Base-by-base conservation (phyloP, 2,113 vertebrate genomes). In the Corythoichthys haematopterus region DNA sequence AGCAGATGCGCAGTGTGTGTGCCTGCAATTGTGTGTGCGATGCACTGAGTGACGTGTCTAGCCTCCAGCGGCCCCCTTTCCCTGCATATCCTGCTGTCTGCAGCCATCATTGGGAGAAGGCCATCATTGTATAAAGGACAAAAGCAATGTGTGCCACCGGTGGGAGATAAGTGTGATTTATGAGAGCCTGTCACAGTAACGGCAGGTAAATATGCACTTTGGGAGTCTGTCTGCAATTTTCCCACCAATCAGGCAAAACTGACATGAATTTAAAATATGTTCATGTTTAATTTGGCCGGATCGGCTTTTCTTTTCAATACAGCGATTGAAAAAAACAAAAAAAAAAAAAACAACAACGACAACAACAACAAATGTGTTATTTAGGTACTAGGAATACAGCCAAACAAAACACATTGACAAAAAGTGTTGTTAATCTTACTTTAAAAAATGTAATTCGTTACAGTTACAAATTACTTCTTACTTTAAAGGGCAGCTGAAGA, bases 111-210 rank as follows among this genome's bases (percentile, higher is more conserved):
- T 75, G 79, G 78, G 74, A 75, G 74, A 70, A 72, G 71, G 82
- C 80, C 80, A 80, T 79, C 79, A 80, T 84, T 88, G 84, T 85
- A 80, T 86, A 86, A 89, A 87, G 88, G 89, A 90, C 87, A 84
- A 85, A 89, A 89, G 84, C 69, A 70, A 73, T 76, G 79, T 77
- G 72, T 86, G 88, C 83, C 85, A 89, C 74, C 82, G 35, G 83
- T 82, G 78, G 86, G 90, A 88, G 89, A 88, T 81, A 87, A 85
- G 69, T 0, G 82, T 92, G 91, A 92, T 92, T 92, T 91, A 92
- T 90, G 91, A 91, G 85, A 33, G 52, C 20, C 81, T 87, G 91
- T 88, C 89, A 87, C 45, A 65, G 74, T 68, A 38, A 74, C 66
- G 69, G 84, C 88, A 87, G 84, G 85, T 84, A 86, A 87, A 87